Evolutionary conservation across 1,140 invertebrate species (phyloP).

Genomic region (Monomorium pharaonis): DNA sequence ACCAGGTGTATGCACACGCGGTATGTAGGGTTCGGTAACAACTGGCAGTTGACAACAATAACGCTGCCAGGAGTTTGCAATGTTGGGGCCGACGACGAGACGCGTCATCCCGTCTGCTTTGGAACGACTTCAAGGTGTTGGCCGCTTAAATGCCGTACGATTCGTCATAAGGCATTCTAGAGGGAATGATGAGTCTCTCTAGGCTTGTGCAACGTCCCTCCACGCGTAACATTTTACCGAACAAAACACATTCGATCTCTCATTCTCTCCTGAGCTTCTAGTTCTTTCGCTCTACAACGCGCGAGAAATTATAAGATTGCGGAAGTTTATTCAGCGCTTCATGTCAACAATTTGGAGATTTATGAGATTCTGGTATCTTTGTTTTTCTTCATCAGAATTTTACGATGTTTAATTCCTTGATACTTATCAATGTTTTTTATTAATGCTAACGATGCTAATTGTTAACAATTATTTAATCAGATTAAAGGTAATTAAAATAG

Average conservation of each 20-base stretch:
- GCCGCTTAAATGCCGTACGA: constrained; percentile 45
- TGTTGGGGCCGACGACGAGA: not conserved
- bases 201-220: constrained; percentile 34
- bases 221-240: not conserved
- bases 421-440: not conserved
- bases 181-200: not conserved
- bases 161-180: constrained; percentile 9
- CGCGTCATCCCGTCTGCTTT: constrained; percentile 58
- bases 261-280: not conserved
- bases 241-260: not conserved
- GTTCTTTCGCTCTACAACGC: not conserved
- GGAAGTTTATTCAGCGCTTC: not conserved
- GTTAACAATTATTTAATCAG: not conserved
- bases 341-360: not conserved
- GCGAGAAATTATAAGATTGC: not conserved
- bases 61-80: constrained; percentile 52
- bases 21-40: constrained; percentile 35
- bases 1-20: constrained; percentile 14
- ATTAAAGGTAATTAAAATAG: not conserved
- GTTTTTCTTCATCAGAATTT: not conserved
- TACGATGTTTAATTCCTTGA: not conserved
- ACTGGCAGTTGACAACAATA: constrained; percentile 54
- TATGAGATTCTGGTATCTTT: not conserved
- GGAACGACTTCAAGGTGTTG: constrained; percentile 56
- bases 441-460: not conserved